Conservation (phyloP, 2,113 vertebrate genomes). For the Anguilla japonica region DNA sequence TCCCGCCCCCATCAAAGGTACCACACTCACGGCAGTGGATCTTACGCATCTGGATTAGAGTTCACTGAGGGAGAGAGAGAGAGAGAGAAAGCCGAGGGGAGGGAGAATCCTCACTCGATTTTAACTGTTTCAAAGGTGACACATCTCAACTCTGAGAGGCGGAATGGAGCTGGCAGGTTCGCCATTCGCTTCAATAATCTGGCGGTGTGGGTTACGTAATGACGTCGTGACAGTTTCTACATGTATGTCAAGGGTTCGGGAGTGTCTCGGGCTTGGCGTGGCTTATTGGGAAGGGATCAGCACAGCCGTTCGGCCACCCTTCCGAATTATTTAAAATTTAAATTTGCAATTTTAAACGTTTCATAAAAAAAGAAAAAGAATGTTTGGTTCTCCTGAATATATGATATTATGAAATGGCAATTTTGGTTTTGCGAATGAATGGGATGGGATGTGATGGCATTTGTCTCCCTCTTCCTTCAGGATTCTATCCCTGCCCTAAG, state of each 20-base stretch:
- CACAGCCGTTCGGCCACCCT: conserved; percentile 60
- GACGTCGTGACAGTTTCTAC: conserved; percentile 72
- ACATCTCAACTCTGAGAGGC: conserved; percentile 58
- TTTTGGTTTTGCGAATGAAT: conserved; percentile 49
- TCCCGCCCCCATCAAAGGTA: conserved; percentile 85
- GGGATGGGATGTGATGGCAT: no score
- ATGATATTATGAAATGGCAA: conserved; percentile 52
- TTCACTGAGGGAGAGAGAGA: conserved; percentile 33
- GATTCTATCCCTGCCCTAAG: no score
- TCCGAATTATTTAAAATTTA: conserved; percentile 68
- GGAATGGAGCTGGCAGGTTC: conserved; percentile 65
- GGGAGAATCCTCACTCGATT: conserved; percentile 28
- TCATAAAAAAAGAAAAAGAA: conserved; percentile 59
- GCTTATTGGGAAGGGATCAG: conserved; percentile 68
- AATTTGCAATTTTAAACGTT: conserved; percentile 68
- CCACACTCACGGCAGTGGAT: conserved; percentile 71
- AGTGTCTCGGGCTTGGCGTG: conserved; percentile 19
- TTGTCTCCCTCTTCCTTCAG: no score
- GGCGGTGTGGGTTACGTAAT: conserved; percentile 72
- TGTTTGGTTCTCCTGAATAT: conserved; percentile 69
- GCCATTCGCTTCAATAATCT: conserved; percentile 73
- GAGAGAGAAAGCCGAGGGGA: conserved; percentile 23
- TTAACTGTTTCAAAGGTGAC: conserved; percentile 66
- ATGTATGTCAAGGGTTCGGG: conserved; percentile 56
- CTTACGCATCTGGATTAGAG: conserved; percentile 64